phyloP scores from a whole-genome alignment of 2,113 vertebrate species.

The Paratilapia polleni region DNA sequence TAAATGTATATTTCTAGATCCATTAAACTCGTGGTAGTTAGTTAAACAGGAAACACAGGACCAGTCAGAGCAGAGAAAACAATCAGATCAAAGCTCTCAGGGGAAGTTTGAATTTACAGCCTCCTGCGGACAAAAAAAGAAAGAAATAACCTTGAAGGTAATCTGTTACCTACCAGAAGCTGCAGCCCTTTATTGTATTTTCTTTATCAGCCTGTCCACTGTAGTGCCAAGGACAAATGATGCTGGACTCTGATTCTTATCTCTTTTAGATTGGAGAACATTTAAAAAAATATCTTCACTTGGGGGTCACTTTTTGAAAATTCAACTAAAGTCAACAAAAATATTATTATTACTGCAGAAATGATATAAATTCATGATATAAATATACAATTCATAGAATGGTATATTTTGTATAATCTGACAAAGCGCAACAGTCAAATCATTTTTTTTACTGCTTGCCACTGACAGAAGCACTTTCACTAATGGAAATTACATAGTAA shows the following conservation, averaged over 20 bases:
- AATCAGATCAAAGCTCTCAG: slow-evolving; percentile 34
- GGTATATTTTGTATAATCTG: not conserved
- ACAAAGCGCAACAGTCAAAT: not conserved
- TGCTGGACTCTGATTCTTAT: slow-evolving; percentile 30
- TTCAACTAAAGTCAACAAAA: not conserved
- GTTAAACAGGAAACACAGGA: slow-evolving; percentile 4
- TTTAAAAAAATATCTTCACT: not conserved
- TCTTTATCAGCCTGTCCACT: slow-evolving; percentile 25
- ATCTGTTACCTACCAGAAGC: slow-evolving; percentile 15
- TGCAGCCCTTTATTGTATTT: slow-evolving; percentile 40
- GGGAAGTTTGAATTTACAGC: slow-evolving; percentile 41
- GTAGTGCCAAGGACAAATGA: slow-evolving; percentile 47
- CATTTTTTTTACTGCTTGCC: not conserved
- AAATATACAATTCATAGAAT: no score
- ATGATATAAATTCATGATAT: not conserved
- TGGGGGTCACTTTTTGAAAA: not conserved
- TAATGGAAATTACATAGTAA: not conserved
- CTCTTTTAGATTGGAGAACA: slow-evolving; percentile 11
- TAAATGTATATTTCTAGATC: not conserved
- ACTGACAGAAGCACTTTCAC: not conserved
- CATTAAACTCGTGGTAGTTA: not conserved
- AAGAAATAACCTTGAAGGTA: slow-evolving; percentile 31
- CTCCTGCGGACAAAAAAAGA: not conserved
- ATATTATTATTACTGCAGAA: not conserved
- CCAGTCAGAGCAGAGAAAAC: slow-evolving; percentile 2